phyloP scores from a whole-genome alignment of 2,797 vertebrate species.

The Mormyrops attenuatus region DNA sequence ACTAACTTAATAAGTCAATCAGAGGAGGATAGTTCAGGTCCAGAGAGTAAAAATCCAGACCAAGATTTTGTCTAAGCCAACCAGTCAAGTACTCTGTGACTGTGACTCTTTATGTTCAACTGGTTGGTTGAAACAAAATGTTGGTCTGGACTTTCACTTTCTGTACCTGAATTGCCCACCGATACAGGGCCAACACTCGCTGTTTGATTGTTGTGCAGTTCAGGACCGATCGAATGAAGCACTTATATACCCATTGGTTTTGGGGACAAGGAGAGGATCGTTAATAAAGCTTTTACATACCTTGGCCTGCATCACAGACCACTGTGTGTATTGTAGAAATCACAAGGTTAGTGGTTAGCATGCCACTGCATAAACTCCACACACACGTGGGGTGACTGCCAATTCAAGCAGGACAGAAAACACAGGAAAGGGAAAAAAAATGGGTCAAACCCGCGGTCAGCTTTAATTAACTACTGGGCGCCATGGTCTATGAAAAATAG shows the following conservation, averaged over 20 bases:
- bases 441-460: conserved; percentile 22
- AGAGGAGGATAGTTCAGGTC: background rate
- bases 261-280: conserved; percentile 6
- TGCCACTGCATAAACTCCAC: conserved; percentile 23
- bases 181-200: background rate
- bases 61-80: background rate
- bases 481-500: conserved; percentile 29
- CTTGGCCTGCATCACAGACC: conserved; percentile 10
- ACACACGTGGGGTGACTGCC: conserved; percentile 12
- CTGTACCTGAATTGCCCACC: background rate
- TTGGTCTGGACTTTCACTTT: background rate
- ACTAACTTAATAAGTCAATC: background rate
- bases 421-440: background rate
- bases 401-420: conserved; percentile 26
- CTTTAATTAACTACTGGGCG: conserved; percentile 26
- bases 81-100: background rate
- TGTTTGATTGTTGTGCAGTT: background rate
- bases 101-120: background rate
- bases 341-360: conserved; percentile 26
- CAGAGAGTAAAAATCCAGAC: background rate
- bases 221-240: background rate
- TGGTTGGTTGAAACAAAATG: background rate
- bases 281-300: conserved; percentile 24
- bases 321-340: conserved; percentile 20
- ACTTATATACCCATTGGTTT: background rate